Conservation (phyloP, 37 sponge, comb jelly and placozoan genomes). For the Cladorhizidae sp. region DNA sequence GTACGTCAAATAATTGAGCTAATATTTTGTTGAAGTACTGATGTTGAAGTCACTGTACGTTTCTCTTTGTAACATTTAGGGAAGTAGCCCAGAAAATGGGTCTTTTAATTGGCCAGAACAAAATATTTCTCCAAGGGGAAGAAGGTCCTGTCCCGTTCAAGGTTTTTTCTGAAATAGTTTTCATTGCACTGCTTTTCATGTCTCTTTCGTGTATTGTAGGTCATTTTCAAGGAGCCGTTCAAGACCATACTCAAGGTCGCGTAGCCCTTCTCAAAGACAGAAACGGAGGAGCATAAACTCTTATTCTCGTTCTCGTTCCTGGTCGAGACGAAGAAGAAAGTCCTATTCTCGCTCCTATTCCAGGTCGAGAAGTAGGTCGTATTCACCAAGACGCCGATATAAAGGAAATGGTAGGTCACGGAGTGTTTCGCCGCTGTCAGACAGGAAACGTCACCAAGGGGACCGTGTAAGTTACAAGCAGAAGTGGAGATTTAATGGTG, state of each 20-base stretch:
- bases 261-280: not conserved
- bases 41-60: no score
- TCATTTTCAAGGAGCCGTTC: constrained; percentile 21
- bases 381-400: constrained; percentile 20
- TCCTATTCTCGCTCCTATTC: constrained; percentile 10
- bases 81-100: no score
- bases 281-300: constrained; percentile 8
- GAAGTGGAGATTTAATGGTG: not conserved
- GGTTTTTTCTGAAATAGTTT: not conserved
- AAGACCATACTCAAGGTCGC: constrained; percentile 27
- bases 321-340: not conserved
- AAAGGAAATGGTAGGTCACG: constrained; percentile 3
- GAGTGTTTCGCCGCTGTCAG: constrained; percentile 61
- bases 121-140: not conserved
- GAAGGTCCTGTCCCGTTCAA: not conserved
- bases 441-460: constrained; percentile 75
- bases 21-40: no score
- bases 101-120: not conserved
- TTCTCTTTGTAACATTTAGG: no score
- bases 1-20: no score
- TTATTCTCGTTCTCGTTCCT: constrained; percentile 39
- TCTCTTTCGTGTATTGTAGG: not conserved
- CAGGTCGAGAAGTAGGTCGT: constrained; percentile 23
- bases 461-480: constrained; percentile 39
- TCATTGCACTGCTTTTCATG: no score